A percentile compares a stretch with the other conserved stretches of the same genome.
phyloP scores from a whole-genome alignment of 92 coral and sea anemone genomes.

The Parazoanthus darwini region DNA sequence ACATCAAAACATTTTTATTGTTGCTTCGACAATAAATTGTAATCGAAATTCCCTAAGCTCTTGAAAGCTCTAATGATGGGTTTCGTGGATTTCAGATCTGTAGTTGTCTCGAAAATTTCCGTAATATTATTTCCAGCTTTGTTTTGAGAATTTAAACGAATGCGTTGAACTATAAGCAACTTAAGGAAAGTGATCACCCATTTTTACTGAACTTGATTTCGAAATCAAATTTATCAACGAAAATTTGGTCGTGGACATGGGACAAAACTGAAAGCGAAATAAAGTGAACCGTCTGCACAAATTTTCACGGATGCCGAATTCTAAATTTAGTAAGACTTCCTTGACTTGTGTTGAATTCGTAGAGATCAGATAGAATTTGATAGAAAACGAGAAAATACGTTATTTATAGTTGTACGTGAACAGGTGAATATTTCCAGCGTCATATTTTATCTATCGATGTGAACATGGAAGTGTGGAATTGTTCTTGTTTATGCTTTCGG shows the following conservation, averaged over 20 bases:
- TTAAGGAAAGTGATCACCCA: not conserved
- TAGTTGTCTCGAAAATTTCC: not conserved
- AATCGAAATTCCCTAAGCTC: not conserved
- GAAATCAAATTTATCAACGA: not conserved
- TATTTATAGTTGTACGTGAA: not conserved
- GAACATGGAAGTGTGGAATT: not conserved
- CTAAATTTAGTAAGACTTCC: not conserved
- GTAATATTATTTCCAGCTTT: not conserved
- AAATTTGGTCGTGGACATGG: not conserved
- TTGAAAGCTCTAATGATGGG: not conserved
- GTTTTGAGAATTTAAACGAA: too few species aligned
- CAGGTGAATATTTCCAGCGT: not conserved
- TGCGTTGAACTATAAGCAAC: not conserved
- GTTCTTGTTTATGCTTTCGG: not conserved
- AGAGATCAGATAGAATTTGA: not conserved
- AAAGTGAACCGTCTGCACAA: too few species aligned
- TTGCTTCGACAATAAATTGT: not conserved
- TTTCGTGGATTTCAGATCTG: not conserved
- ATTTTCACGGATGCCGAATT: not conserved
- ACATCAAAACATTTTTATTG: not conserved
- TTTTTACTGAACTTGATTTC: not conserved
- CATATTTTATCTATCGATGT: not conserved
- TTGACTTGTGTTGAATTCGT: not conserved
- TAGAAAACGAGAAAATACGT: not conserved
- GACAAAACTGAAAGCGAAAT: not conserved